phyloP scores from a whole-genome alignment of 2,888 invertebrate species.

The Leucophenga montana region DNA sequence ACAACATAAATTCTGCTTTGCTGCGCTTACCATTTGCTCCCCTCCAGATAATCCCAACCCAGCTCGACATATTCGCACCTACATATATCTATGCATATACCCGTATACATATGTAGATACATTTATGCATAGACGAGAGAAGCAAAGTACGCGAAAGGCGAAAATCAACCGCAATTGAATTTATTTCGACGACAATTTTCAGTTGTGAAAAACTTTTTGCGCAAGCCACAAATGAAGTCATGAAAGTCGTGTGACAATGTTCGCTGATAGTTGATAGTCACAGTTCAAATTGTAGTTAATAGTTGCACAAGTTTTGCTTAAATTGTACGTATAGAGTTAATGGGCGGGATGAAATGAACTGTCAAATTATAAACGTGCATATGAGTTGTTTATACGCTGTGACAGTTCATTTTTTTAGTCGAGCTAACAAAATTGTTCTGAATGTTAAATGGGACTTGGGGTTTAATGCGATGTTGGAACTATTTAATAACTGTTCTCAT shows the following conservation, averaged over 20 bases:
- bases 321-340: slow-evolving; percentile 20
- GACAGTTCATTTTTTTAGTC: slow-evolving; percentile 13
- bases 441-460: neutral
- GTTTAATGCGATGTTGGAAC: neutral
- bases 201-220: slow-evolving; percentile 31
- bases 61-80: slow-evolving; percentile 34
- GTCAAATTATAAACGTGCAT: slow-evolving; percentile 59
- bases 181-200: slow-evolving; percentile 60
- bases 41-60: neutral
- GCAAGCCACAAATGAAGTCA: slow-evolving; percentile 45
- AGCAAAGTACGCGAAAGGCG: too few relatives aligned
- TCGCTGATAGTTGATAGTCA: slow-evolving; percentile 19
- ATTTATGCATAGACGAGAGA: too few relatives aligned
- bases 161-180: slow-evolving; percentile 62
- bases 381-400: neutral
- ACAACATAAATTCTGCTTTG: slow-evolving; percentile 58
- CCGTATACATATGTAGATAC: neutral
- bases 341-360: slow-evolving; percentile 47
- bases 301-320: slow-evolving; percentile 19
- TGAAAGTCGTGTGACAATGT: slow-evolving; percentile 20
- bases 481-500: slow-evolving; percentile 22
- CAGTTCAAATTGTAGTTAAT: neutral
- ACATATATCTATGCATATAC: slow-evolving; percentile 29
- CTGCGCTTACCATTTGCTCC: slow-evolving; percentile 31
- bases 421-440: neutral